Conservation (phyloP, 1,140 invertebrate genomes). For the Brachionus sp. region DNA sequence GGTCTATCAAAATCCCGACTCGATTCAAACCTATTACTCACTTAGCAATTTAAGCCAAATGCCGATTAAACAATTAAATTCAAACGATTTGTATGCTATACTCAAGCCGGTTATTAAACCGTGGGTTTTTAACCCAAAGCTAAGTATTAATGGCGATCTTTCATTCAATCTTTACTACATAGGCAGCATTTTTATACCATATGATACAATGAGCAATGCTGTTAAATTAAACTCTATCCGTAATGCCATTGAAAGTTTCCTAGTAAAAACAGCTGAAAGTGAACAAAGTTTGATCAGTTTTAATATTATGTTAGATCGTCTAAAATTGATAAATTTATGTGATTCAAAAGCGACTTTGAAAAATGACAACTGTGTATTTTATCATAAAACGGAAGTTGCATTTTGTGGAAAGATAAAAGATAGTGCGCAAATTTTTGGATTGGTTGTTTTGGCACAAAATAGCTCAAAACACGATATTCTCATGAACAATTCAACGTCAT, state of each 20-base stretch:
- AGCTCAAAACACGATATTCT: neutral
- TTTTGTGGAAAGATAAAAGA: constrained; percentile 45
- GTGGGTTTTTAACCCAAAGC: constrained; percentile 5
- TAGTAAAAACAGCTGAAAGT: neutral
- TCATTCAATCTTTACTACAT: constrained; percentile 11
- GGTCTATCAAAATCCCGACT: neutral
- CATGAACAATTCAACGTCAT: constrained; percentile 29
- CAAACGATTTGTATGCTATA: constrained; percentile 35
- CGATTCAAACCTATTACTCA: neutral
- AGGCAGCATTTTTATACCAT: constrained; percentile 32
- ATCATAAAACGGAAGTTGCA: constrained; percentile 31
- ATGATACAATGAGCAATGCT: constrained; percentile 42
- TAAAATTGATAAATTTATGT: constrained; percentile 31
- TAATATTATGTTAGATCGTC: neutral
- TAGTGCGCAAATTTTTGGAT: constrained; percentile 22
- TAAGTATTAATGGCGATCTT: neutral
- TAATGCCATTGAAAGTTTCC: neutral
- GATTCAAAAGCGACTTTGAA: neutral
- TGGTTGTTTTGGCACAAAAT: constrained; percentile 40
- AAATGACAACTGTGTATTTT: constrained; percentile 34
- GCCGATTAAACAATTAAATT: constrained; percentile 1
- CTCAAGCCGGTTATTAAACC: constrained; percentile 27
- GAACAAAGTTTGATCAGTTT: constrained; percentile 18
- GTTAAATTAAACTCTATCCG: neutral
- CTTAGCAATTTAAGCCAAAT: neutral